These are phyloP conservation scores for Thinocorus orbignyianus DNA, from an alignment of 2,113 vertebrate genomes.

Conservation along the genomic window DNA sequence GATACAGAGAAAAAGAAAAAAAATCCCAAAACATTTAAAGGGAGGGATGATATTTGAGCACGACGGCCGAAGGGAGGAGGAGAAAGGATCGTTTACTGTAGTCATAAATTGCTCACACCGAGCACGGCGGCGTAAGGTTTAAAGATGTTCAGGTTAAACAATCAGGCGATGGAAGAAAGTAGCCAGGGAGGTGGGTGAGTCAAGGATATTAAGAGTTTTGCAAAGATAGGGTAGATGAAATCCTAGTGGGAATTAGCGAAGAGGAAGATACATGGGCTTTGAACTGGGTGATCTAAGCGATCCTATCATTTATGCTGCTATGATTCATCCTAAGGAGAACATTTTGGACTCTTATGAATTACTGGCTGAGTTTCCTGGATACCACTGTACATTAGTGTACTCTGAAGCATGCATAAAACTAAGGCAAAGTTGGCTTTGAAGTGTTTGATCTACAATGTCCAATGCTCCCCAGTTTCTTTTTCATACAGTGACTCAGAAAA, in stretches of 20 bases:
- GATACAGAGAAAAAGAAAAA: neutral
- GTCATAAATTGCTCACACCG: neutral
- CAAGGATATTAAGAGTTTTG: neutral
- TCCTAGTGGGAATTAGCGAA: conserved; percentile 1
- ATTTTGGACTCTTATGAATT: conserved; percentile 61
- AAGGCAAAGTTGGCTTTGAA: conserved; percentile 66
- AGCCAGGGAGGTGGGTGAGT: neutral
- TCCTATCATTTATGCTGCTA: conserved; percentile 41
- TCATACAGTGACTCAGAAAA: conserved; percentile 55
- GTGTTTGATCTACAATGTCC: conserved; percentile 33
- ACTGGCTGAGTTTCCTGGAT: conserved; percentile 69
- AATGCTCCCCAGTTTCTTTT: conserved; percentile 31
- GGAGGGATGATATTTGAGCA: neutral
- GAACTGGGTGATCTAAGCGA: conserved; percentile 17
- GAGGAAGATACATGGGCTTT: conserved; percentile 18
- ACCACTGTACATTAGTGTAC: conserved; percentile 45
- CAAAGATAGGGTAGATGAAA: neutral
- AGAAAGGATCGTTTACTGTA: neutral
- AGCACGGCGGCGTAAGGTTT: neutral
- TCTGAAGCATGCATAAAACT: conserved; percentile 42
- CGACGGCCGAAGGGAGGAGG: neutral
- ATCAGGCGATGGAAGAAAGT: conserved; percentile 51
- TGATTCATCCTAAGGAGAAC: conserved; percentile 62
- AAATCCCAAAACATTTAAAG: neutral
- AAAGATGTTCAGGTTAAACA: conserved; percentile 12